Evolutionary conservation across 2,888 invertebrate species (phyloP).

Genomic region (Lithosia quadra): DNA sequence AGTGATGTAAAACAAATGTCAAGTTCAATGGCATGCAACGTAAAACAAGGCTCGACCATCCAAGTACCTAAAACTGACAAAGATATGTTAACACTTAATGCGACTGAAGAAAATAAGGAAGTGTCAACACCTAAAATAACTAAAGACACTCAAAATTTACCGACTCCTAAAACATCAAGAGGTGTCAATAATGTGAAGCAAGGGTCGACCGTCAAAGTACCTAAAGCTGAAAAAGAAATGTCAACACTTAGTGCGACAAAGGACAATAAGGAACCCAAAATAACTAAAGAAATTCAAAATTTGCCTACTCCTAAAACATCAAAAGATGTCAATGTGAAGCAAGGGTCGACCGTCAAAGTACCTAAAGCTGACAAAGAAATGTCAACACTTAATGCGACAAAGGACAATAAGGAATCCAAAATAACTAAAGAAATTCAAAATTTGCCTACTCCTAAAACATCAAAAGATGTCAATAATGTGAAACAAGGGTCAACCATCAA

Average conservation of each 20-base stretch:
- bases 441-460: neutral
- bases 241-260: neutral
- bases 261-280: no score
- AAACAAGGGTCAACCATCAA: constrained; percentile 1
- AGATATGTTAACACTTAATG: neutral
- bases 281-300: no score
- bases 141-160: neutral
- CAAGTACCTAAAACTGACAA: neutral
- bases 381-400: neutral
- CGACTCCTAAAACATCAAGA: neutral
- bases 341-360: no score
- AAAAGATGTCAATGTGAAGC: neutral
- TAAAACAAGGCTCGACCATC: neutral
- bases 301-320: neutral
- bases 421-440: no score
- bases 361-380: constrained; percentile 8
- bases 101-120: neutral
- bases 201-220: no score
- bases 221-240: constrained; percentile 5
- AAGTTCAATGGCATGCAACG: neutral
- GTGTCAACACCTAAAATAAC: neutral
- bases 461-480: neutral
- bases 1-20: neutral
- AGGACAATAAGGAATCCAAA: no score
- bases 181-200: neutral